phyloP scores from a whole-genome alignment of 2,888 invertebrate species.

The Sphinx pinastri region DNA sequence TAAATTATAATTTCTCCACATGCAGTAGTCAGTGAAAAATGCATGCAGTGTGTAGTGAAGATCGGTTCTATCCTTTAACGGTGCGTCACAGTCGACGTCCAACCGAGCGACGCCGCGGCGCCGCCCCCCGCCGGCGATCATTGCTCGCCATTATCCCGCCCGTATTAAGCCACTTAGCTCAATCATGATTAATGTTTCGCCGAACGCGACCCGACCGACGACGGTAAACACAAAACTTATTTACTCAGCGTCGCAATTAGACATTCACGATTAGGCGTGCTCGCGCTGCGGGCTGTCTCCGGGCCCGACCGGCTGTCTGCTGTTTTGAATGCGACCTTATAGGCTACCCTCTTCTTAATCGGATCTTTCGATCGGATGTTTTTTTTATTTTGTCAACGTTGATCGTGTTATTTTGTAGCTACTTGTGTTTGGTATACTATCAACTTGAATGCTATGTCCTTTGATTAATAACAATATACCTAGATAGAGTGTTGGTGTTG shows the following conservation, averaged over 20 bases:
- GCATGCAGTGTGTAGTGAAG: conserved; percentile 22
- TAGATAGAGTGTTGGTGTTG: no score
- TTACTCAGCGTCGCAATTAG: conserved; percentile 81
- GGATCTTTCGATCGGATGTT: conserved; percentile 48
- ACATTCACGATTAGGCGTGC: conserved; percentile 77
- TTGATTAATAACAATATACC: no score
- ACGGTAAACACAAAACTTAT: conserved; percentile 82
- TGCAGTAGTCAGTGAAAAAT: background rate
- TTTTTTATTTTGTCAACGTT: conserved; percentile 38
- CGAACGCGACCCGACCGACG: conserved; percentile 77
- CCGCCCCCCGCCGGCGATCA: conserved; percentile 80
- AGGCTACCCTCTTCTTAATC: conserved; percentile 44
- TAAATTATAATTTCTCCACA: no score
- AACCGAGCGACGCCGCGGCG: conserved; percentile 71
- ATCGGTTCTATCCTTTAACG: conserved; percentile 23
- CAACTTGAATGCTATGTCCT: background rate
- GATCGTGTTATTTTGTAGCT: conserved; percentile 33
- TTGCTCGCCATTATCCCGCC: conserved; percentile 81
- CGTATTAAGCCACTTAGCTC: conserved; percentile 85
- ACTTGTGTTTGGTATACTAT: background rate
- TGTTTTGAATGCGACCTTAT: conserved; percentile 49
- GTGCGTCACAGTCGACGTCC: conserved; percentile 67
- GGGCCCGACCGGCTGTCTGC: conserved; percentile 72
- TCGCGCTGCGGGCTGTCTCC: conserved; percentile 74
- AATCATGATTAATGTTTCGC: conserved; percentile 84